Percentiles rank a stretch among this genome's conserved stretches.
Evolutionary conservation across 2,113 vertebrate genomes (phyloP).

Genomic region (Albula goreensis): DNA sequence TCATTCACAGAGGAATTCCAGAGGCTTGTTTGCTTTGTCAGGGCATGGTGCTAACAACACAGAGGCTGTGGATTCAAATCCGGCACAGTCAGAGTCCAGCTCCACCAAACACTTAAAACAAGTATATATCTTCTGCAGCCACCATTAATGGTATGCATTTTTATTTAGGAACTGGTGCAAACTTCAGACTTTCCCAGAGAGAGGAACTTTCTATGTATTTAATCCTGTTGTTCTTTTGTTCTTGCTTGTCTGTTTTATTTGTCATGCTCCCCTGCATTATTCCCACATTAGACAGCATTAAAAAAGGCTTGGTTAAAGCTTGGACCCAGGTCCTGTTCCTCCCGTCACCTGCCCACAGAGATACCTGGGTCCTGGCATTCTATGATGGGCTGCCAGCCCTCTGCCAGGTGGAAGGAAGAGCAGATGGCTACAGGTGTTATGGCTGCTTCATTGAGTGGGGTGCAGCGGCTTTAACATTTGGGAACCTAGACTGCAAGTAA

Average conservation of each 20-base stretch:
- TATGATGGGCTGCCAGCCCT: background rate
- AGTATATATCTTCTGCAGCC: too few relatives aligned
- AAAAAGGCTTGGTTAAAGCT: background rate
- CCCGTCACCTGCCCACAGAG: background rate
- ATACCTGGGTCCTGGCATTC: background rate
- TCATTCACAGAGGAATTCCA: too few relatives aligned
- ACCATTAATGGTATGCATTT: too few relatives aligned
- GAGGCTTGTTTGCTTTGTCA: too few relatives aligned
- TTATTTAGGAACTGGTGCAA: too few relatives aligned
- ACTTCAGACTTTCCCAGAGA: too few relatives aligned
- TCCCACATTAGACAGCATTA: background rate
- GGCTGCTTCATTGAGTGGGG: background rate
- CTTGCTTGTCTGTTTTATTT: background rate
- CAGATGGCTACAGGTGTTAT: background rate
- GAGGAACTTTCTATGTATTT: too few relatives aligned
- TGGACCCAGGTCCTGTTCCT: background rate
- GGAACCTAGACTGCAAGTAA: background rate
- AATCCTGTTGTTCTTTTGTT: too few relatives aligned
- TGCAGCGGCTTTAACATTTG: background rate
- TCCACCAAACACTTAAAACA: too few relatives aligned
- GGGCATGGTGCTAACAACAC: too few relatives aligned
- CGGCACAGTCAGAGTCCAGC: too few relatives aligned
- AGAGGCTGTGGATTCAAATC: too few relatives aligned
- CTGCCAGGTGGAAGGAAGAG: background rate
- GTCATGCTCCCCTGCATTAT: background rate